These are phyloP conservation scores for Pararge aegeria DNA, from an alignment of 1,140 invertebrate genomes.

Conservation along the genomic window DNA sequence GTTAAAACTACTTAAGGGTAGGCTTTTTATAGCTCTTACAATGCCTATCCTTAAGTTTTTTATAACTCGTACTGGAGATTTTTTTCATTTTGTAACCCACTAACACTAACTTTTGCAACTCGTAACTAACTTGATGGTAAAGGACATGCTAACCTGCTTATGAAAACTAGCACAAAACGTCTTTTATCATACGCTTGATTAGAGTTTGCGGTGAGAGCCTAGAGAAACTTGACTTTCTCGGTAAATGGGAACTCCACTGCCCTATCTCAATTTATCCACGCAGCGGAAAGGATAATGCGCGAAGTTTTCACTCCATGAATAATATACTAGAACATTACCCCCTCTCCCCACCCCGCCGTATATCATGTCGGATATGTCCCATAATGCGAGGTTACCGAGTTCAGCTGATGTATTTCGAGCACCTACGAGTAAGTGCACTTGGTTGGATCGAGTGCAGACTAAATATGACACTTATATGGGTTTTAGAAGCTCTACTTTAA, in stretches of 20 bases:
- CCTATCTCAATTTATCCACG: constrained; percentile 16
- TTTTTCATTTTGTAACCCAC: too few species aligned
- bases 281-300: constrained; percentile 25
- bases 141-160: too few species aligned
- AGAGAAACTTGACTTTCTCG: not conserved
- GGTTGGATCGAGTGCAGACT: not conserved
- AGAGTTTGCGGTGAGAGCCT: too few species aligned
- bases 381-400: not conserved
- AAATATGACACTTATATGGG: not conserved
- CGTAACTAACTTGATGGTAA: too few species aligned
- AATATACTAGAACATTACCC: constrained; percentile 27
- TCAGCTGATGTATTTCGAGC: not conserved
- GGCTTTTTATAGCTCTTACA: too few species aligned
- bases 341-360: not conserved
- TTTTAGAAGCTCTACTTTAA: not conserved
- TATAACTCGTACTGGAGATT: too few species aligned
- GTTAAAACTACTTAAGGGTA: too few species aligned
- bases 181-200: too few species aligned
- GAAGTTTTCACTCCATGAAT: constrained; percentile 30
- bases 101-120: too few species aligned
- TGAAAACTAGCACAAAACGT: too few species aligned
- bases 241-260: too few species aligned
- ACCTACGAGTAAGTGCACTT: constrained; percentile 1
- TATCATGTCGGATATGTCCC: constrained; percentile 8
- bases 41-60: too few species aligned